Evolutionary conservation across 1,140 invertebrate genomes (phyloP), one percentile per base, ranked within the genome.

Genomic region (Samia ricini): DNA sequence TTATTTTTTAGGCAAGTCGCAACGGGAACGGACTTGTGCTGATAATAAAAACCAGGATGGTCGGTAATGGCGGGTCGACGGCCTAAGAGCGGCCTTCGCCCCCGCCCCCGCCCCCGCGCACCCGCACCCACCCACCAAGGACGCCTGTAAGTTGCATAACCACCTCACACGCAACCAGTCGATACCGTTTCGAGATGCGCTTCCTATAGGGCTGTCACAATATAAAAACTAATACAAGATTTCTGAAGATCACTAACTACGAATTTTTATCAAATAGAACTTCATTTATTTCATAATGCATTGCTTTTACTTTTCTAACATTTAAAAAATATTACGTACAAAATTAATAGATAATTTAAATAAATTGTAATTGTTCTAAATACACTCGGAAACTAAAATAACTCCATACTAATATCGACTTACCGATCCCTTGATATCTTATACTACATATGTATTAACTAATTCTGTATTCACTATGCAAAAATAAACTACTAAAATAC

Each of bases 81-180:
- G 68, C 78, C 78, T 70, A 15, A 64, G 61, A 60, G 61, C 81
- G 81, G 81, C 83, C 81, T 84, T 84, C 83, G 76, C 68, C 72
- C 79, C 76, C 2, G 8, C 62, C 69, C n/a, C 51, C 8, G 5
- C 20, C 51, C 2, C 51, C 50, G 36, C 36, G 36, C 61, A 66
- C 63, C 64, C 65, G 48, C 71, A 54, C 64, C 68, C 66, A 61
- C 63, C 66, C 81, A 84, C 84, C 80, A 80, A 84, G 80, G 80
- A 73, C 81, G 77, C 71, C 71, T 72, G 74, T 56, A 10, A 33
- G 72, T 85, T 87, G 81, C 84, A 83, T 87, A 87, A 87, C 79
- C 65, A 63, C 72, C 72, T 67, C 76, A 74, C 81, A 83, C 82
- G 82, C 80, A 80, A 79, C 69, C 57, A 62, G 57, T 58, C 64